Evolutionary conservation across 2,888 invertebrate genomes (phyloP), one percentile per base, ranked within the genome.

Genomic region (Myathropa florea): DNA sequence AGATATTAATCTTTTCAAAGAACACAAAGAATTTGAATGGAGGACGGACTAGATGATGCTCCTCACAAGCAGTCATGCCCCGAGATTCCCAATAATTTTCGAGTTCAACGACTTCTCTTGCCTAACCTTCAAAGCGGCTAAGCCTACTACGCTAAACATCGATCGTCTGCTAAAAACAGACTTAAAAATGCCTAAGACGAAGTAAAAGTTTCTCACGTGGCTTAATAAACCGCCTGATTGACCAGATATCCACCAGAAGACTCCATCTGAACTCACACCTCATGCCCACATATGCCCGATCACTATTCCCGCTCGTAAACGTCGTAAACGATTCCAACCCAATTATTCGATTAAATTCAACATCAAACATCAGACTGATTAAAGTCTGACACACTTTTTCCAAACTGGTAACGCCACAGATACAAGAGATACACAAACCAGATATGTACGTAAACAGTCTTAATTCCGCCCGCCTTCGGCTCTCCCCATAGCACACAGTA

Each of bases 351-450:
- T 39, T 26, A 68, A 70, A 36, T n/a, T n/a, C 21, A 55, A 39
- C 59, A 36, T n/a, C 55, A 33, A 23, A 33, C 55, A 68, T 39
- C 26, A 59, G 26, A 30, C 59, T 59, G 59, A 26, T 59, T 59
- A 24, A 59, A 59, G 6, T 70, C 24, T 71, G 78, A 64, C 64
- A 71, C 30, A 77, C 61, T 64, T 78, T 39, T 78, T 57, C 9
- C 46, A 72, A 65, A 60, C 71, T 72, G 39, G 64, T 64, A 79
- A 60, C 59, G 33, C 21, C 59, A 65, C 57, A 72, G 28, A 55
- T 39, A 64, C 36, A 23, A 55, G 60, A 80, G 59, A 73, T 61
- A 67, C 33, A 67, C 57, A 57, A 26, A 10, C 12, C 57, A 24
- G 57, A 4, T 53, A 18, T 14, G n/a, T 57, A 26, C 57, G 23